A percentile compares a stretch with the other conserved stretches of the same genome.
Conservation (phyloP, 1,140 invertebrate species). For the Drosophila kanapiae region DNA sequence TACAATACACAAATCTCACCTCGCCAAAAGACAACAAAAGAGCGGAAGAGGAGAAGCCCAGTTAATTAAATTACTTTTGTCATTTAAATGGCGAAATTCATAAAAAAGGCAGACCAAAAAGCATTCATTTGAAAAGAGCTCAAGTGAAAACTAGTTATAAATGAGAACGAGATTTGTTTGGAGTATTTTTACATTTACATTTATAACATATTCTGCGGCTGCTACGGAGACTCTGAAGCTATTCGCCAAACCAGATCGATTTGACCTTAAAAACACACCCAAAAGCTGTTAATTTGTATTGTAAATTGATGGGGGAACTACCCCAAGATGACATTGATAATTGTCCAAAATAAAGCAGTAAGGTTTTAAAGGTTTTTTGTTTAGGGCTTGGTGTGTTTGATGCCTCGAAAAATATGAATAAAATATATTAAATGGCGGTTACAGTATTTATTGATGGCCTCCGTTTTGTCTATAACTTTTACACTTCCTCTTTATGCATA, state of each 20-base stretch:
- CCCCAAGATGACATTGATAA: constrained; percentile 25
- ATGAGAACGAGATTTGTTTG: constrained; percentile 35
- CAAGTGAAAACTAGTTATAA: constrained; percentile 47
- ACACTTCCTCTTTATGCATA: constrained; percentile 24
- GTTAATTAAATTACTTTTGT: constrained; percentile 44
- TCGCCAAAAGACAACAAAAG: constrained; percentile 3
- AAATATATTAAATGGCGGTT: constrained; percentile 17
- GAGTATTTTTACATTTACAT: constrained; percentile 43
- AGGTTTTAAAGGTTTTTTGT: constrained; percentile 14
- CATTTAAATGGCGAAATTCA: constrained; percentile 40
- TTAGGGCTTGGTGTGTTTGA: constrained; percentile 14
- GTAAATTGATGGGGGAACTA: constrained; percentile 32
- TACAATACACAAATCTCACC: neutral
- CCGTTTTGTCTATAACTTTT: constrained; percentile 6
- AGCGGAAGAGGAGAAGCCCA: constrained; percentile 28
- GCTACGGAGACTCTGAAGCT: neutral
- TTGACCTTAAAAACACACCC: constrained; percentile 50
- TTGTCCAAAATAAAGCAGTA: neutral
- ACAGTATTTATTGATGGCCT: constrained; percentile 9
- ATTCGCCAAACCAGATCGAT: constrained; percentile 46
- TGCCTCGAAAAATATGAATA: constrained; percentile 22
- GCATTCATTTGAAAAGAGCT: constrained; percentile 32
- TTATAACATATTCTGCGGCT: constrained; percentile 35
- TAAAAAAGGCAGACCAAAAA: constrained; percentile 4
- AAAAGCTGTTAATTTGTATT: constrained; percentile 43